These are phyloP conservation scores for Myotis findleyi DNA, from an alignment of 2,797 vertebrate species.

Conservation along the genomic window DNA sequence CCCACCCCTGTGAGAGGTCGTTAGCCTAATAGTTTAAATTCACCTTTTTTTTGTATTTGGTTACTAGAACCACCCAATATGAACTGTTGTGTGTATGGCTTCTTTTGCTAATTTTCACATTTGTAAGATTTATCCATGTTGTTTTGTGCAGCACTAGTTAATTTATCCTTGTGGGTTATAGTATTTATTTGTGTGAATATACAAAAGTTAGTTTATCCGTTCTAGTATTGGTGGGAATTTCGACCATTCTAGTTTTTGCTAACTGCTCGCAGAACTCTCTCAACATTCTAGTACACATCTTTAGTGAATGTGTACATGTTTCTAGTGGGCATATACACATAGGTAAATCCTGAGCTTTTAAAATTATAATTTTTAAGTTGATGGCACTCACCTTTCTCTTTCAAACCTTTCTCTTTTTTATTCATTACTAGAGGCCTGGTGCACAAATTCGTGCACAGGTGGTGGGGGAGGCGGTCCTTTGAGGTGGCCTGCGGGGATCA, in stretches of 20 bases:
- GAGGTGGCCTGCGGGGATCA: too few relatives aligned
- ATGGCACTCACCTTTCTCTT: neutral
- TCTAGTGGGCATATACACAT: neutral
- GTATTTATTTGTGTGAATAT: neutral
- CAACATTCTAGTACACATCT: neutral
- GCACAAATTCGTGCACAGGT: too few relatives aligned
- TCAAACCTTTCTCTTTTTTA: neutral
- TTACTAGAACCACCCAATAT: neutral
- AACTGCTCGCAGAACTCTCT: neutral
- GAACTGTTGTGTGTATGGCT: neutral
- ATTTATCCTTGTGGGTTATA: neutral
- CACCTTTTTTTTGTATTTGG: neutral
- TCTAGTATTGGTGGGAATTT: neutral
- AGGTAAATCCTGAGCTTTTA: neutral
- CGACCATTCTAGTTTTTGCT: neutral
- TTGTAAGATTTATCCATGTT: neutral
- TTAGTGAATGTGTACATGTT: neutral
- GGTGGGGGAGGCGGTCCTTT: fast-evolving
- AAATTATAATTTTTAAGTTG: neutral
- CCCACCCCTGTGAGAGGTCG: fast-evolving
- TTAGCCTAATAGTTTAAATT: neutral
- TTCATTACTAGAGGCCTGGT: neutral
- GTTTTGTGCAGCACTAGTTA: neutral
- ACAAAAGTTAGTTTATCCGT: neutral
- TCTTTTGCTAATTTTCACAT: neutral